phyloP scores from a whole-genome alignment of 2,797 vertebrate genomes.

The Fundulus diaphanus region DNA sequence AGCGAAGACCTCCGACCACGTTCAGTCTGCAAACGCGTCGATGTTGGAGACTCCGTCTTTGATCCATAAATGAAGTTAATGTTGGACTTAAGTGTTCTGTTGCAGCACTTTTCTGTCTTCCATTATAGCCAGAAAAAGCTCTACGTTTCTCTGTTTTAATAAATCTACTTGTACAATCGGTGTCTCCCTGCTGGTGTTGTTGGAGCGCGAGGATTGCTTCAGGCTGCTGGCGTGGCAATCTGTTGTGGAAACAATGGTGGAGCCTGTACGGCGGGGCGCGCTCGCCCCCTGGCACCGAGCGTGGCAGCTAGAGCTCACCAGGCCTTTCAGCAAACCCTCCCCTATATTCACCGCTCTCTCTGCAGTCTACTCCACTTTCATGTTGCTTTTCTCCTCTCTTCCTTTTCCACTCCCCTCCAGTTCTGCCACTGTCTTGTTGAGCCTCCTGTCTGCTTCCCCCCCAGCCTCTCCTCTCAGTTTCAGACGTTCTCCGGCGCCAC shows the following conservation, averaged over 20 bases:
- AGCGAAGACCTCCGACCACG: no score
- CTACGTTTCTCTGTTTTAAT: not conserved
- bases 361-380: constrained; percentile 18
- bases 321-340: constrained; percentile 38
- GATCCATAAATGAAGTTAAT: not conserved
- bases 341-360: constrained; percentile 22
- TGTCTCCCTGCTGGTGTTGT: constrained; percentile 33
- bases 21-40: not conserved
- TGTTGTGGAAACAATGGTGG: constrained; percentile 73
- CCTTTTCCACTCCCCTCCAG: constrained; percentile 12
- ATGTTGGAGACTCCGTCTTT: no score
- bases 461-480: constrained; percentile 59
- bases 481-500: constrained; percentile 60
- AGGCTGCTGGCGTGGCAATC: constrained; percentile 56
- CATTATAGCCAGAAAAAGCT: not conserved
- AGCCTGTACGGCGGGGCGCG: constrained; percentile 64
- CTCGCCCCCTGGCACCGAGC: constrained; percentile 72
- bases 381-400: constrained; percentile 12
- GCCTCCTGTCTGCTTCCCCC: constrained; percentile 34
- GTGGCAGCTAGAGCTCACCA: constrained; percentile 57
- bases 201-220: constrained; percentile 14
- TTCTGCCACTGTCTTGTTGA: constrained; percentile 21
- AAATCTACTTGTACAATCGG: not conserved
- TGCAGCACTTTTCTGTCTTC: not conserved
- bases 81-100: not conserved